Conservation (phyloP, 2,113 vertebrate species). For the Tyto alba region DNA sequence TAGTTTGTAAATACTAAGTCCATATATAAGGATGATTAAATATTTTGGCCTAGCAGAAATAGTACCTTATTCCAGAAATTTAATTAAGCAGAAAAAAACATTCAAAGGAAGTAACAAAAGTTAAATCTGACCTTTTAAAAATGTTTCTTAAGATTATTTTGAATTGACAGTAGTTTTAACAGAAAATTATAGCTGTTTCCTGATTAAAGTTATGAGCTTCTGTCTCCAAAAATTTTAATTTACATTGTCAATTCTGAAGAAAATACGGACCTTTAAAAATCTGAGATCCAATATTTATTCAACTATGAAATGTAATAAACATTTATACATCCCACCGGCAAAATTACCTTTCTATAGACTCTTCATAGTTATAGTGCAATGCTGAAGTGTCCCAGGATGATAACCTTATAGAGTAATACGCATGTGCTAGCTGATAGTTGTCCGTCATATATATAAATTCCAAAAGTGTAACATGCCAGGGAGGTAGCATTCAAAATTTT, state of each 20-base stretch:
- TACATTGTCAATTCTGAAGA: not conserved
- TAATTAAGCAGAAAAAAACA: not conserved
- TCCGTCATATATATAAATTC: not conserved
- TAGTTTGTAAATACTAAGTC: constrained; percentile 14
- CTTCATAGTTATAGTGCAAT: not conserved
- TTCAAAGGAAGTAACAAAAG: not conserved
- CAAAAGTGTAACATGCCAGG: not conserved
- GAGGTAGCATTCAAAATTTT: not conserved
- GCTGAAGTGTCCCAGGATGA: not conserved
- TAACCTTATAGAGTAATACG: not conserved
- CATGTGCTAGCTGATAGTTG: not conserved
- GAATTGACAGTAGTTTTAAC: not conserved
- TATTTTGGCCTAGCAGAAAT: not conserved
- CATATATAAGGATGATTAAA: not conserved
- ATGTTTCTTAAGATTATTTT: not conserved
- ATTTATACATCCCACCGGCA: not conserved
- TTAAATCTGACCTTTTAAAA: not conserved
- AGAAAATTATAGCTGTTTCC: not conserved
- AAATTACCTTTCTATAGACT: not conserved
- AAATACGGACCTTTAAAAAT: not conserved
- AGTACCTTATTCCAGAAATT: not conserved
- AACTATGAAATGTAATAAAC: not conserved
- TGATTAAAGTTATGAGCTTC: not conserved
- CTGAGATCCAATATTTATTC: not conserved
- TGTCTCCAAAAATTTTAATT: not conserved